phyloP scores from a whole-genome alignment of 2,797 vertebrate species.

The Eidolon dupreanum region DNA sequence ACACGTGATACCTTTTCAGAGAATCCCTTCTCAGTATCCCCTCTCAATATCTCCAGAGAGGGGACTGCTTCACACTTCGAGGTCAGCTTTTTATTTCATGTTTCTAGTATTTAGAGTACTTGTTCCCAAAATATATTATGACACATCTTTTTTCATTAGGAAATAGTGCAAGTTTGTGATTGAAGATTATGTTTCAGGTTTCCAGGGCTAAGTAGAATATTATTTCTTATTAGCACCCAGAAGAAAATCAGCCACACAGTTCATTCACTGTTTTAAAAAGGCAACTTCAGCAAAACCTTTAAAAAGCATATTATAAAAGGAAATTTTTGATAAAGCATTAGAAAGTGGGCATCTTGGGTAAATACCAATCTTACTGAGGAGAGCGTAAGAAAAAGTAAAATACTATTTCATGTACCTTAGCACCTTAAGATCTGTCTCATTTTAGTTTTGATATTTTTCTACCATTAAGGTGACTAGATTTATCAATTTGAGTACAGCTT shows the following conservation, averaged over 20 bases:
- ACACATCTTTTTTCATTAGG: constrained; percentile 48
- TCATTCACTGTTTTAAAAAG: background rate
- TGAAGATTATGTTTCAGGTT: constrained; percentile 26
- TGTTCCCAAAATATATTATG: background rate
- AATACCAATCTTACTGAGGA: background rate
- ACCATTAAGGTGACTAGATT: background rate
- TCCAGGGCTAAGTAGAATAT: constrained; percentile 28
- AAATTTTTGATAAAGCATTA: constrained; percentile 18
- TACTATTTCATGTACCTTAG: background rate
- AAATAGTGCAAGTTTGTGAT: background rate
- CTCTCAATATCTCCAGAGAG: background rate
- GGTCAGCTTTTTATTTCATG: background rate
- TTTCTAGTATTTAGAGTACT: constrained; percentile 1
- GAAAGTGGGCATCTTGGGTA: background rate
- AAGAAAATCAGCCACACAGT: constrained; percentile 11
- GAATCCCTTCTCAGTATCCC: background rate
- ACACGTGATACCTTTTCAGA: background rate
- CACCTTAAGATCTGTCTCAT: background rate
- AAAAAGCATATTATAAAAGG: constrained; percentile 1
- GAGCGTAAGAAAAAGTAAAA: background rate
- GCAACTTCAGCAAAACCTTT: background rate
- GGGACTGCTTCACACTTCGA: background rate
- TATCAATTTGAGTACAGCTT: background rate
- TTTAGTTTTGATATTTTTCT: constrained; percentile 20
- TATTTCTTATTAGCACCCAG: constrained; percentile 10